Base-by-base conservation (phyloP, 2,113 vertebrate genomes). In the Carettochelys insculpta region DNA sequence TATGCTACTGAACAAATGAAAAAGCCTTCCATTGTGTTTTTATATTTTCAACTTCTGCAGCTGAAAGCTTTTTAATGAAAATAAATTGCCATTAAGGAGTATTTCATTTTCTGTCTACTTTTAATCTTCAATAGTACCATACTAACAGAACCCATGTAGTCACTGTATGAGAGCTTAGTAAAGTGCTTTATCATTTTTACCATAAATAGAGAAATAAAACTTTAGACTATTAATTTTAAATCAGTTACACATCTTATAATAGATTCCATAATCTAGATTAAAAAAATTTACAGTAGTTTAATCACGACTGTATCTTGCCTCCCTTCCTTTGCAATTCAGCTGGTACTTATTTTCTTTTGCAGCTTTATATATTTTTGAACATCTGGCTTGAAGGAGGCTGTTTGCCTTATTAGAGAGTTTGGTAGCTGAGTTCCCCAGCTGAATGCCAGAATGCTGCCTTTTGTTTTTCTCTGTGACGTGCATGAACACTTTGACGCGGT, bases 251-350 rank as follows among this genome's bases (percentile, higher is more conserved):
- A 93, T 89, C 96, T 86, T 92, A 8, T 92, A 84, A 89, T 88
- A 76, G 41, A 86, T 84, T 96, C 75, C 90, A 85, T 90, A 94
- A 92, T 94, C 89, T 61, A 90, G 87, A 94, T 95, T 96, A 97
- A 88, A 96, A 97, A n/a, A 97, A 95, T 96, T 95, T 96, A 88
- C 94, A 96, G 91, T 89, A 92, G 90, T 97, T 96, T 95, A 88
- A 95, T 85, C 94, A 93, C 95, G 91, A 93, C 86, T 93, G 77
- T 91, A 77, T 83, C 81, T 88, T 76, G n/a, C 45, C 83, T 94
- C 92, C 89, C 83, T 90, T 89, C 73, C 83, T 95, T 80, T 93
- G 93, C 93, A 93, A 94, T 79, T 93, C 90, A 95, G 84, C 89
- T 96, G 97, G 87, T 94, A 93, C 85, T 94, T 88, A 95, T 95